phyloP scores from a whole-genome alignment of 2,888 invertebrate genomes.

The Drosophila acutilabella region DNA sequence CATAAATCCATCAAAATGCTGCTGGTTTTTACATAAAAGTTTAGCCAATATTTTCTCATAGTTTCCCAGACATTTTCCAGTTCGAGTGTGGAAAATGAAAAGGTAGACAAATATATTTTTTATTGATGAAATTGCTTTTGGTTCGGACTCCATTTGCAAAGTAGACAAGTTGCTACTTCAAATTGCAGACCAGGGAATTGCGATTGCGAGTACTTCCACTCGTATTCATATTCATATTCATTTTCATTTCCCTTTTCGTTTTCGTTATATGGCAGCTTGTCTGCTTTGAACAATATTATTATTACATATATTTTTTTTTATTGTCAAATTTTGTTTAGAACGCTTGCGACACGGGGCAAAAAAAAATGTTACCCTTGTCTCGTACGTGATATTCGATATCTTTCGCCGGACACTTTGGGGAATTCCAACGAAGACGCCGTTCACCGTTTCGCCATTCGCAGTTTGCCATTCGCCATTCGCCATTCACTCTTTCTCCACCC shows the following conservation, averaged over 20 bases:
- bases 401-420: slow-evolving; percentile 71
- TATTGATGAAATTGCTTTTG: slow-evolving; percentile 79
- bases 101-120: slow-evolving; percentile 69
- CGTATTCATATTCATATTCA: slow-evolving; percentile 22
- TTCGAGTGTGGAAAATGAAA: neutral
- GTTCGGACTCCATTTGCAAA: slow-evolving; percentile 69
- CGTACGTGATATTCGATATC: slow-evolving; percentile 76
- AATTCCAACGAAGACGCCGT: slow-evolving; percentile 39
- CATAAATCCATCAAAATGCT: slow-evolving; percentile 58
- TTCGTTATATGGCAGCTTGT: slow-evolving; percentile 7
- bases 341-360: slow-evolving; percentile 47
- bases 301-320: slow-evolving; percentile 64
- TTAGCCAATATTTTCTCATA: slow-evolving; percentile 21
- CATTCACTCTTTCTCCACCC: slow-evolving; percentile 17
- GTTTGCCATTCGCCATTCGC: neutral
- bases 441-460: neutral
- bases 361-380: slow-evolving; percentile 69
- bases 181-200: slow-evolving; percentile 78
- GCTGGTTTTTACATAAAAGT: slow-evolving; percentile 36
- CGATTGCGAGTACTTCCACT: slow-evolving; percentile 16
- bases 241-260: neutral
- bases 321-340: slow-evolving; percentile 71
- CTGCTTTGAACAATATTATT: slow-evolving; percentile 47
- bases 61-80: slow-evolving; percentile 18
- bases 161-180: slow-evolving; percentile 69